Evolutionary conservation across 2,113 vertebrate species (phyloP).

Genomic region (Nycticorax nycticorax): DNA sequence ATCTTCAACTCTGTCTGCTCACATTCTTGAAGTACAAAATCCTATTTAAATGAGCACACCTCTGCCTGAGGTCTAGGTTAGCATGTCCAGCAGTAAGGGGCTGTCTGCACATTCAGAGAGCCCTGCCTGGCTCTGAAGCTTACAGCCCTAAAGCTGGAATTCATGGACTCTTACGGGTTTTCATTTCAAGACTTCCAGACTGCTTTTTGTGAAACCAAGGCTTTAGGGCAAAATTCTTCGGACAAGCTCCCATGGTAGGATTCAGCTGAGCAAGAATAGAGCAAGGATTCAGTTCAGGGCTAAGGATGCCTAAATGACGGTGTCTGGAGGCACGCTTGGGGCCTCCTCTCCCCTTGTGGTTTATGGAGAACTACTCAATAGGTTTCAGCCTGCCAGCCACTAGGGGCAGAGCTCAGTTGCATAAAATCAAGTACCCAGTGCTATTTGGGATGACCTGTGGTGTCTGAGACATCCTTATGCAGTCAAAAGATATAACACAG

Average conservation of each 20-base stretch:
- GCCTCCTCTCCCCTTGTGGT: not conserved
- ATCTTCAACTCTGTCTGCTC: not conserved
- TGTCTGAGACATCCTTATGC: not conserved
- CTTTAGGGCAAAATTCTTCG: not conserved
- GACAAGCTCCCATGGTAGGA: not conserved
- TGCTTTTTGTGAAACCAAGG: not conserved
- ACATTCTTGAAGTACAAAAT: not conserved
- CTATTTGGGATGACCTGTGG: not conserved
- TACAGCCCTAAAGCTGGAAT: not conserved
- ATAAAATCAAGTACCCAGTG: not conserved
- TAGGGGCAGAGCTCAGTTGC: accelerated
- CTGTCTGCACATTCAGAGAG: not conserved
- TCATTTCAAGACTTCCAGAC: not conserved
- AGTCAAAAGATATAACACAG: not conserved
- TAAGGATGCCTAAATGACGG: not conserved
- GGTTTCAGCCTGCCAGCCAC: not conserved
- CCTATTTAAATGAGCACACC: not conserved
- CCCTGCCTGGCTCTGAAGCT: not conserved
- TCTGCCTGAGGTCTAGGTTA: not conserved
- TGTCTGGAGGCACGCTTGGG: not conserved
- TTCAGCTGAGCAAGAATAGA: not conserved
- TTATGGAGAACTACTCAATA: not conserved
- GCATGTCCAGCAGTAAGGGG: not conserved
- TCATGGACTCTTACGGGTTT: not conserved
- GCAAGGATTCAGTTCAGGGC: not conserved